Evolutionary conservation across 2,888 invertebrate genomes (phyloP).

Genomic region (Pteria penguin): DNA sequence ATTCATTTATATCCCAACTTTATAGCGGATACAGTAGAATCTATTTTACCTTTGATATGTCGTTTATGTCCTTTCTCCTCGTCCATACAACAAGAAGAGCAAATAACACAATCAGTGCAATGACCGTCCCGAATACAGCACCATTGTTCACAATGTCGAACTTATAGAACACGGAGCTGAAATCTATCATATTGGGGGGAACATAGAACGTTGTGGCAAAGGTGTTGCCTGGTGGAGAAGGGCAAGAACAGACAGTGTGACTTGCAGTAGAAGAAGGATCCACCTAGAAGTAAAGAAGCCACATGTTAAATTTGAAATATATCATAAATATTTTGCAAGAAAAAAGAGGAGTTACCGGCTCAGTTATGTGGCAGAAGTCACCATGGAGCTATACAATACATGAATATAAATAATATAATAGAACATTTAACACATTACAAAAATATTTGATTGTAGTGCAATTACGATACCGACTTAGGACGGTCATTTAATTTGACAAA

Average conservation of each 20-base stretch:
- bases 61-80: conserved; percentile 71
- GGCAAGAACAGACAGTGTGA: conserved; percentile 38
- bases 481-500: no score
- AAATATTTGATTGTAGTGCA: no score
- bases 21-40: no score
- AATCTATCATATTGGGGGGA: conserved; percentile 77
- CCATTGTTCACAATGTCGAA: conserved; percentile 77
- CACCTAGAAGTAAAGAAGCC: neutral
- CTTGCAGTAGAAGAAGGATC: neutral
- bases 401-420: no score
- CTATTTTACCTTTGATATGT: conserved; percentile 62
- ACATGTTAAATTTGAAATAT: neutral
- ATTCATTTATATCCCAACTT: no score
- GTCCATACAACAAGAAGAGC: conserved; percentile 69
- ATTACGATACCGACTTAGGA: no score
- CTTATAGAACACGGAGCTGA: conserved; percentile 71
- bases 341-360: no score
- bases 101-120: conserved; percentile 66
- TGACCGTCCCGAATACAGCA: conserved; percentile 74
- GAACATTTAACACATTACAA: no score
- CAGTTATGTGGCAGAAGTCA: no score
- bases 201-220: conserved; percentile 66
- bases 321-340: no score
- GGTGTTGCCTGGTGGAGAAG: conserved; percentile 30
- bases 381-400: no score